These are phyloP conservation scores for Azemiops feae DNA, from an alignment of 2,113 vertebrate species.

Conservation along the genomic window DNA sequence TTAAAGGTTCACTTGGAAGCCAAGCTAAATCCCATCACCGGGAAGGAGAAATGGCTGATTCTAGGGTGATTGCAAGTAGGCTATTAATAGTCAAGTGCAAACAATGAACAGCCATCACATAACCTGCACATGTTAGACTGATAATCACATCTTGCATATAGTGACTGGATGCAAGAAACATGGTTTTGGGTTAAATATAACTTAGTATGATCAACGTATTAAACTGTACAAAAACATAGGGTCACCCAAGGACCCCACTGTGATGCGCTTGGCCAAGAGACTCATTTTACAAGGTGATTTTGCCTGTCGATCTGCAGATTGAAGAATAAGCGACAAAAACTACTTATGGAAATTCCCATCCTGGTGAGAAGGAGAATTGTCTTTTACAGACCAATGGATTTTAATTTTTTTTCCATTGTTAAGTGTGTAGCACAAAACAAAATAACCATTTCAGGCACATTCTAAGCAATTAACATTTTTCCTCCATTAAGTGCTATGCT, in stretches of 20 bases:
- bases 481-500: not conserved
- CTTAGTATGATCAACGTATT: not conserved
- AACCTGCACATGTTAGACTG: not conserved
- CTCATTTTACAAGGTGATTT: not conserved
- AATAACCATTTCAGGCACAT: not conserved
- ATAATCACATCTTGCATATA: not conserved
- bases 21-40: not conserved
- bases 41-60: not conserved
- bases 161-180: not conserved
- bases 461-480: not conserved
- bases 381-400: not conserved
- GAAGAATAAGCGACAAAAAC: not conserved
- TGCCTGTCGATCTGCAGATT: not conserved
- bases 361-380: not conserved
- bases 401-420: not conserved
- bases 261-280: not conserved
- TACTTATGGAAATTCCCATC: not conserved
- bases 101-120: not conserved
- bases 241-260: not conserved
- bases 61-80: not conserved
- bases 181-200: not conserved
- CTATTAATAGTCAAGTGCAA: not conserved
- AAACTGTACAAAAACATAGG: not conserved
- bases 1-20: not conserved
- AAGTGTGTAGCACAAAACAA: not conserved